Evolutionary conservation across 2,888 invertebrate species (phyloP).

Genomic region (Polylopha cassiicola): DNA sequence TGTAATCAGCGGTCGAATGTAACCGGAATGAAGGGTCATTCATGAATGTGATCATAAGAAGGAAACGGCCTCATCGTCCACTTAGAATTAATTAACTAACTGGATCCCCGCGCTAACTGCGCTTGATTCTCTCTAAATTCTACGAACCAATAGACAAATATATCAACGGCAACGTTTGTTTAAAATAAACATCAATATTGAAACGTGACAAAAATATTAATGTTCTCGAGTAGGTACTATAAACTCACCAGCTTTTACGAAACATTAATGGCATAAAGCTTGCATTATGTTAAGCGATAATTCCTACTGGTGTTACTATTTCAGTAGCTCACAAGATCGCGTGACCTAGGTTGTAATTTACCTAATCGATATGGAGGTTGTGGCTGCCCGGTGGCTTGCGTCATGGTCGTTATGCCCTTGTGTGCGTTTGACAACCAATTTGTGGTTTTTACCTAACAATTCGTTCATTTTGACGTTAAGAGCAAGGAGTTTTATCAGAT

Average conservation of each 20-base stretch:
- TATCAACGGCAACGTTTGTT: no score
- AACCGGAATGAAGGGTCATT: slow-evolving; percentile 35
- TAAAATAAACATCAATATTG: no score
- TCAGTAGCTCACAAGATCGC: slow-evolving; percentile 36
- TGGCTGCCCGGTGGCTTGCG: slow-evolving; percentile 47
- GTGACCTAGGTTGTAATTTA: slow-evolving; percentile 58
- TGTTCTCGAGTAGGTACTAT: no score
- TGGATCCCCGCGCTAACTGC: slow-evolving; percentile 9
- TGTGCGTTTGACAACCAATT: slow-evolving; percentile 36
- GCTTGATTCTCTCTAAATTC: no score
- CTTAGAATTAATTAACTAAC: slow-evolving; percentile 36
- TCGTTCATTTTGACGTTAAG: slow-evolving; percentile 8
- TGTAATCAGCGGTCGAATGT: slow-evolving; percentile 29
- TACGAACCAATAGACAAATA: no score
- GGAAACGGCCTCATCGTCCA: slow-evolving; percentile 39
- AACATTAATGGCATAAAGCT: slow-evolving; percentile 1
- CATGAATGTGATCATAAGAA: slow-evolving; percentile 34
- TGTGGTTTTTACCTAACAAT: slow-evolving; percentile 28
- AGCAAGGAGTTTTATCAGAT: slow-evolving; percentile 1
- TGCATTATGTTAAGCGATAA: not conserved
- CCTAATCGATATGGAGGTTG: slow-evolving; percentile 66
- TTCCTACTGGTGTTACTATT: slow-evolving; percentile 15
- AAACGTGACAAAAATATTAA: no score
- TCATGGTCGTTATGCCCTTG: slow-evolving; percentile 57
- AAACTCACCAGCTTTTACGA: no score